Evolutionary conservation across 2,113 vertebrate genomes (phyloP), one percentile per base, ranked within the genome.

Genomic region (Eudyptes chrysolophus): DNA sequence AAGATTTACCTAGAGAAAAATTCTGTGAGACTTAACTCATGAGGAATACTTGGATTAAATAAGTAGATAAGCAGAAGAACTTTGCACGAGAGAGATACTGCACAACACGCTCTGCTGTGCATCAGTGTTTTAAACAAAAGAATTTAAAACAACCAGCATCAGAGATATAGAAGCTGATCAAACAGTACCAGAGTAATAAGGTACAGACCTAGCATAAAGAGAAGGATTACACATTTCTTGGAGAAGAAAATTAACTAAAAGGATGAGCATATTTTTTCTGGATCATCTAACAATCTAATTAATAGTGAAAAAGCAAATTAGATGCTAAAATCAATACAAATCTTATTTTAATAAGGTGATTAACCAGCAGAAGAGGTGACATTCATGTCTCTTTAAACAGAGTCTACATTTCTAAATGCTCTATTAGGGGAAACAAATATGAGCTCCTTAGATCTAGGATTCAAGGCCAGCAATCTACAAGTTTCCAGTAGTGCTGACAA

Each of bases 401-500:
- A 84, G 42, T 60, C 80, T 58, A 69, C 49, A 38, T 30, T 87
- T 69, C 61, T 84, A 71, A 84, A 89, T 3, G 32, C 13, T 3
- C 77, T 91, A 66, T 49, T 76, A 78, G 34, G 42, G 44, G 62
- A 89, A 96, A 93, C 66, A 95, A 97, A 94, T 30, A 80, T 4
- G 75, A 93, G 58, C 71, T 93, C 82, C 68, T 92, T 3, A 96
- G 62, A 93, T 94, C 61, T 61, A 61, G 62, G 58, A 93, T 48
- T 94, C 82, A 49, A 62, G 90, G 92, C 94, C 97, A 97, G 70
- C 57, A 90, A 65, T 54, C 78, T 74, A 26, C 84, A 94, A 29
- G 87, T 32, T 79, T 89, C 87, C 89, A 94, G 85, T 58, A 51
- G 91, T 27, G 89, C 93, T 94, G 93, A 91, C 94, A 79, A 94